phyloP scores from a whole-genome alignment of 92 coral and sea anemone genomes.

The Zoanthus solanderi region DNA sequence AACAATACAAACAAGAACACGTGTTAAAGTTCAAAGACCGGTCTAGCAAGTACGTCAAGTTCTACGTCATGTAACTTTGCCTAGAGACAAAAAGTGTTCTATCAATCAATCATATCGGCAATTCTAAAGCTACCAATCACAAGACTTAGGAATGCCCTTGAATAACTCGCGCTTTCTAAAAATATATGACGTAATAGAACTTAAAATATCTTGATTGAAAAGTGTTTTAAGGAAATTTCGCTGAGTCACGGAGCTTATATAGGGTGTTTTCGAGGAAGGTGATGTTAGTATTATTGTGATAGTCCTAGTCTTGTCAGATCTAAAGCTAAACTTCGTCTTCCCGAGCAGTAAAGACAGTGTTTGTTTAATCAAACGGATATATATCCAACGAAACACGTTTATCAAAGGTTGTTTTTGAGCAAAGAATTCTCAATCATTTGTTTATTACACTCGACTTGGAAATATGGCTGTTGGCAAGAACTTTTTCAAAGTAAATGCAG shows the following conservation, averaged over 20 bases:
- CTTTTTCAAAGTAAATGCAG: conserved; percentile 42
- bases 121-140: background rate
- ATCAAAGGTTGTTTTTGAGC: background rate
- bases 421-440: background rate
- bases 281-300: background rate
- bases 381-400: background rate
- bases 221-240: conserved; percentile 55
- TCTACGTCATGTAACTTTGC: background rate
- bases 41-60: conserved; percentile 29
- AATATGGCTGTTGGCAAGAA: conserved; percentile 78
- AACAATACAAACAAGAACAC: background rate
- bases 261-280: too few relatives aligned
- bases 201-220: conserved; percentile 1
- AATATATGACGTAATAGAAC: conserved; percentile 40
- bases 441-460: background rate
- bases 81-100: background rate
- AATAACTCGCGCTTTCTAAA: background rate
- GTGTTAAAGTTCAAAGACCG: background rate
- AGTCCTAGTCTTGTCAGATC: background rate
- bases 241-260: conserved; percentile 72
- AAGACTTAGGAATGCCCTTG: conserved; percentile 23
- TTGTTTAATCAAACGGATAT: background rate
- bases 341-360: background rate
- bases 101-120: background rate
- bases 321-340: background rate